Conservation (phyloP, 2,113 vertebrate species). For the Hemichromis elongatus region DNA sequence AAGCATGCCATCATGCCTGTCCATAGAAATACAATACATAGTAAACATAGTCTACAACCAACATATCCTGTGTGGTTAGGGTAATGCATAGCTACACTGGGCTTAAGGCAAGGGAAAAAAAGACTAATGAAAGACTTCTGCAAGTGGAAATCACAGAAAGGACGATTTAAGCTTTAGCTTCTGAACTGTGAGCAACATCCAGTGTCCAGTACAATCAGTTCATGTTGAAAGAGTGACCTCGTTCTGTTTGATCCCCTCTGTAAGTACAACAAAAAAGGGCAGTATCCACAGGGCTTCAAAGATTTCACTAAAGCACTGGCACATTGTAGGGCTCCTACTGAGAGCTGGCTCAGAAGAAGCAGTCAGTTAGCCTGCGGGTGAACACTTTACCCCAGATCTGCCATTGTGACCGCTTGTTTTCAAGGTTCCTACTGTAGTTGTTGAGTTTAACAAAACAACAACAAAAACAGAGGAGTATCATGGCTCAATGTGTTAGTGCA, state of each 20-base stretch:
- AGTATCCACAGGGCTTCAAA: not conserved
- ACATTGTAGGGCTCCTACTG: not conserved
- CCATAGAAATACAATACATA: constrained; percentile 22
- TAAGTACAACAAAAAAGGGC: not conserved
- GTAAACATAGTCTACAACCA: constrained; percentile 18
- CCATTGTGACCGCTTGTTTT: not conserved
- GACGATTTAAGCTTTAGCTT: not conserved
- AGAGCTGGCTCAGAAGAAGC: not conserved
- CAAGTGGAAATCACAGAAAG: constrained; percentile 19
- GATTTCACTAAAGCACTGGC: not conserved
- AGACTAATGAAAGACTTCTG: constrained; percentile 49
- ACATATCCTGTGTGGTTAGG: constrained; percentile 40
- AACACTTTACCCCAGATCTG: not conserved
- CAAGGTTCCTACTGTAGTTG: not conserved
- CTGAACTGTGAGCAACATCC: not conserved
- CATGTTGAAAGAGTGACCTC: not conserved
- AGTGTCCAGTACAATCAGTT: not conserved
- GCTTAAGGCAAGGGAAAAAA: not conserved
- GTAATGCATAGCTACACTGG: constrained; percentile 16
- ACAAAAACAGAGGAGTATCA: not conserved
- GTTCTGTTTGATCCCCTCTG: not conserved
- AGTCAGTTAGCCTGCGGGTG: not conserved
- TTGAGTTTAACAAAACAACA: not conserved
- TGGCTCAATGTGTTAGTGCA: not conserved
- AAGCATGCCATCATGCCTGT: not conserved